Evolutionary conservation across 2,797 vertebrate species (phyloP), one percentile per base, ranked within the genome.

Genomic region (Erpetoichthys calabaricus): DNA sequence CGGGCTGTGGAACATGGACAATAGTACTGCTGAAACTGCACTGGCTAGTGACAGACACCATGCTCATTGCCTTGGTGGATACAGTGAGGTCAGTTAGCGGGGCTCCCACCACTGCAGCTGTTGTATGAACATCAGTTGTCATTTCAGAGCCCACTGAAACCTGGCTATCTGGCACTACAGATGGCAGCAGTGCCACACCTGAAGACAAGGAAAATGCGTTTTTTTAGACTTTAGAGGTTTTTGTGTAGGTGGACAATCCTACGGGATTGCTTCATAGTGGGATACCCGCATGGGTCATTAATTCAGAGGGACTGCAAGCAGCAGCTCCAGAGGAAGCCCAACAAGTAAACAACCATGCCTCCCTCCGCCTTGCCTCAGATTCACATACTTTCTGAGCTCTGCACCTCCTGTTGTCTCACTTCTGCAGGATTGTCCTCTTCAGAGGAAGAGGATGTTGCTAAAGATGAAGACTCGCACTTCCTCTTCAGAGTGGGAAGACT

Each of bases 1-100:
- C 89, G 0, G 86, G 88, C 58, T 85, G 87, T 0, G 87, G 89
- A 45, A 85, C 82, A 1, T 86, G 88, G n/a, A 89, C 88, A 4
- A 86, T 77, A 56, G 88, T 89, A 82, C 89, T 91, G 80, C 88
- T 90, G 80, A 85, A 90, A 62, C 89, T 91, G 78, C 89, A 88
- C 73, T 89, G 90, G 76, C 90, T 95, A 63, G 79, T 79, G 70
- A 81, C 70, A 0, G 89, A 91, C 45, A 83, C 84, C 62, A 86
- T 77, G 8, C 90, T 91, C 71, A 84, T 85, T 10, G 86, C 84
- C 59, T 83, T 83, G 4, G 67, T 79, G 64, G 85, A 78, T 68
- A 87, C 67, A n/a, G 83, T 77, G 74, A 79, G 70, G 71, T 88
- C 84, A 4, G 85, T 81, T 5, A 88, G 73, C 4, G 80, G 76